Base-by-base conservation (phyloP, 2,888 invertebrate species). In the Heliconius aoede region DNA sequence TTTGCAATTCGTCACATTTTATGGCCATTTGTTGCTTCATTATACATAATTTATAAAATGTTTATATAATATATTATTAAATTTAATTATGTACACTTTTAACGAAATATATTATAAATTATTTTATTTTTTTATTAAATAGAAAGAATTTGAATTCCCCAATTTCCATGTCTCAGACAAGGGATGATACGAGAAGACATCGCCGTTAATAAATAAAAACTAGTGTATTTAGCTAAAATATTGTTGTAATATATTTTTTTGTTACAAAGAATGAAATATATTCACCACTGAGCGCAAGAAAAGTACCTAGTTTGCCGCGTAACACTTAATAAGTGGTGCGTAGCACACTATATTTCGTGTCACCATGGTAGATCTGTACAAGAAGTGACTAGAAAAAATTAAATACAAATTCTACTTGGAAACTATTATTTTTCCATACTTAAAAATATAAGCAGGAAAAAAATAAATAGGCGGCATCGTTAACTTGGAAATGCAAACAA, bases 321-420 rank as follows among this genome's bases (percentile, higher is more conserved):
- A 86, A 91, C 84, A 90, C 87, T 91, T 93, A 87, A 81, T 85
- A 89, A 91, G 88, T 89, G 87, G 91, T 88, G 90, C 91, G 88
- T 88, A 86, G 83, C 86, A 85, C 80, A 85, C 80, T 77, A 81
- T 86, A 88, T 89, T 88, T 90, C 88, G 89, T 90, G 90, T 89
- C 91, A 88, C 88, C 88, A 65, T 65, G 40, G 85, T 88, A 86
- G 84, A 86, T 55, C 30, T 61, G 32, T 28, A 74, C 74, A 75
- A 61, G 68, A 30, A 69, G n/a, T 21, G 36, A 13, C 21, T 72
- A 60, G 15, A 72, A 72, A 72, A 32, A 32, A 64, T 8, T 46
- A 26, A 67, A 46, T 21, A 21, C 7, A 67, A 46, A 26, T 51
- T 51, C n/a, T 26, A 18, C 18, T 67, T 46, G 1, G 67, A 9